These are phyloP conservation scores for Plecturocebus donacophilus DNA, from an alignment of 2,113 vertebrate genomes.

Conservation along the genomic window DNA sequence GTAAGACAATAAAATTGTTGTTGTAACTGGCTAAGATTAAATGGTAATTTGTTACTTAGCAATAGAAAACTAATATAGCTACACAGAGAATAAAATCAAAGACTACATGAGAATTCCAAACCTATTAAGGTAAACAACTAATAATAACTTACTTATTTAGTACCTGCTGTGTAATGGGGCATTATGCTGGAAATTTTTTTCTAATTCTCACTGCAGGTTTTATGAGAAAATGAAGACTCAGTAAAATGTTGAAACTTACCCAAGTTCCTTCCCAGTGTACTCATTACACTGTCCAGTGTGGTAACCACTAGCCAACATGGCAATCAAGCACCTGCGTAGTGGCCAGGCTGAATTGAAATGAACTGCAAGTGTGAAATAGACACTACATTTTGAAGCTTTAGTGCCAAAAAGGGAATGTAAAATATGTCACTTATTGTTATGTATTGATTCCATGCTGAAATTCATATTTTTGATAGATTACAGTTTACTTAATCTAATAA, in stretches of 20 bases:
- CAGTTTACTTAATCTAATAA: not conserved
- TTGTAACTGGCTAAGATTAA: not conserved
- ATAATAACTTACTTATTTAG: not conserved
- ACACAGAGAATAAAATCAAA: not conserved
- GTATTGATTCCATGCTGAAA: not conserved
- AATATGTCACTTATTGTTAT: not conserved
- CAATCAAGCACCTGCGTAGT: rapidly evolving
- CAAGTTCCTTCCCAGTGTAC: not conserved
- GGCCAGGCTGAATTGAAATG: not conserved
- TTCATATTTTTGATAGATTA: not conserved
- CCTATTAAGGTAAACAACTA: not conserved
- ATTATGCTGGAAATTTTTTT: not conserved
- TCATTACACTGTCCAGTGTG: rapidly evolving
- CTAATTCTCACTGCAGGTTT: not conserved
- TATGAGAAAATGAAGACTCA: not conserved
- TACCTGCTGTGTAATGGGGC: too few species aligned
- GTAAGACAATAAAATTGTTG: too few species aligned
- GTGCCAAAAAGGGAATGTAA: not conserved
- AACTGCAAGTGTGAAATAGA: not conserved
- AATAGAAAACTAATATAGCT: not conserved
- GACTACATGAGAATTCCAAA: not conserved
- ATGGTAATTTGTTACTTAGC: not conserved
- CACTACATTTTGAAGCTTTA: not conserved
- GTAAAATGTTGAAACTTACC: not conserved
- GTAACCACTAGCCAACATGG: rapidly evolving